phyloP scores from a whole-genome alignment of 2,797 vertebrate genomes.

The Anableps anableps region DNA sequence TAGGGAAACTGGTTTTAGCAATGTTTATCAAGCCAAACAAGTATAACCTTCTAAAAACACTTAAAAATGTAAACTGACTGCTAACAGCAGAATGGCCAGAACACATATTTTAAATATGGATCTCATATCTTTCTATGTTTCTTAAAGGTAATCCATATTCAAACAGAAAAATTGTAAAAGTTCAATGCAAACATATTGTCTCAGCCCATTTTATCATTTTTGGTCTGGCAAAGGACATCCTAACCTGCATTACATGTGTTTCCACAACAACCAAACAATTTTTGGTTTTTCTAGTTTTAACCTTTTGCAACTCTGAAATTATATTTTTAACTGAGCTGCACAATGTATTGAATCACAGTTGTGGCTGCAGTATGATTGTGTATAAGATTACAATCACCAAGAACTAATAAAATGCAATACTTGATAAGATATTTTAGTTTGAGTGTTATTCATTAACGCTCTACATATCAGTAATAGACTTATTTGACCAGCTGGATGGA shows the following conservation, averaged over 20 bases:
- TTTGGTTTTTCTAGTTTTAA: constrained; percentile 6
- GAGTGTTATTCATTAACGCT: not conserved
- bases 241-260: not conserved
- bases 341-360: not conserved
- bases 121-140: not conserved
- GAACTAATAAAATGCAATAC: not conserved
- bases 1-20: not conserved
- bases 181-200: too few species aligned
- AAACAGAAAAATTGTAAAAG: too few species aligned
- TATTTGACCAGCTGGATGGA: not conserved
- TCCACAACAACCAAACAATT: constrained; percentile 3
- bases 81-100: not conserved
- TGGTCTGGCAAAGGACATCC: not conserved
- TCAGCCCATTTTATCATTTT: too few species aligned
- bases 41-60: not conserved
- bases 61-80: not conserved
- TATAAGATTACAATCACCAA: not conserved
- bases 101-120: not conserved
- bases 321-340: not conserved
- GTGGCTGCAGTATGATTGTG: not conserved
- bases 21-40: not conserved
- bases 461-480: not conserved
- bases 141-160: too few species aligned
- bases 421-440: not conserved
- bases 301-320: not conserved